phyloP scores from a whole-genome alignment of 2,113 vertebrate species.

The Alexandromys fortis region DNA sequence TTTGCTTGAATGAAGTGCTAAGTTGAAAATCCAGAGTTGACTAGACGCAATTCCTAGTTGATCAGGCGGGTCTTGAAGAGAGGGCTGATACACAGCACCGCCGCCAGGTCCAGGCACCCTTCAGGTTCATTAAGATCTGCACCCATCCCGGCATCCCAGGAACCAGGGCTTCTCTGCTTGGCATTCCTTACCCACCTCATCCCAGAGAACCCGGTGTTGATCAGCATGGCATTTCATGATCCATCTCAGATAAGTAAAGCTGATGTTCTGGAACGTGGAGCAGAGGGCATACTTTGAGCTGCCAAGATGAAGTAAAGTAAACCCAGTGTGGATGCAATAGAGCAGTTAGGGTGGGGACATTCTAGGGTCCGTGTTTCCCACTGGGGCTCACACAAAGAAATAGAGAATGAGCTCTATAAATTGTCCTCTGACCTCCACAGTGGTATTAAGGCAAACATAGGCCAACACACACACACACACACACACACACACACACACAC shows the following conservation, averaged over 20 bases:
- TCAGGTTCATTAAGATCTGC: not conserved
- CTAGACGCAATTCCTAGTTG: not conserved
- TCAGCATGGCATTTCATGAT: not conserved
- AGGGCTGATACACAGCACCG: not conserved
- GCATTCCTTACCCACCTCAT: not conserved
- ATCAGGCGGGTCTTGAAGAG: not conserved
- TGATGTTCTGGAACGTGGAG: not conserved
- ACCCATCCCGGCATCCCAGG: not conserved
- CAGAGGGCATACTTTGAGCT: not conserved
- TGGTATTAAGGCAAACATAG: too few species aligned
- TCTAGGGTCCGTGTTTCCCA: not conserved
- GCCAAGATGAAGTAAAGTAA: not conserved
- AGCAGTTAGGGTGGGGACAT: not conserved
- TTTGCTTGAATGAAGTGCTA: constrained; percentile 12
- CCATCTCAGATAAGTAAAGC: not conserved
- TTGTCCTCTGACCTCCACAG: not conserved
- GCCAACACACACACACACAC: not conserved
- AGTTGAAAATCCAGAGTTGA: not conserved
- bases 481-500: not conserved
- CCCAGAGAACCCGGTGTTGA: not conserved
- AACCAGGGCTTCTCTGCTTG: not conserved
- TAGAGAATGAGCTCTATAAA: not conserved
- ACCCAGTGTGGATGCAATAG: not conserved
- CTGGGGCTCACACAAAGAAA: not conserved
- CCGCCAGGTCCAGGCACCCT: not conserved